Conservation (phyloP, 2,797 vertebrate genomes). For the Euthynnus affinis region DNA sequence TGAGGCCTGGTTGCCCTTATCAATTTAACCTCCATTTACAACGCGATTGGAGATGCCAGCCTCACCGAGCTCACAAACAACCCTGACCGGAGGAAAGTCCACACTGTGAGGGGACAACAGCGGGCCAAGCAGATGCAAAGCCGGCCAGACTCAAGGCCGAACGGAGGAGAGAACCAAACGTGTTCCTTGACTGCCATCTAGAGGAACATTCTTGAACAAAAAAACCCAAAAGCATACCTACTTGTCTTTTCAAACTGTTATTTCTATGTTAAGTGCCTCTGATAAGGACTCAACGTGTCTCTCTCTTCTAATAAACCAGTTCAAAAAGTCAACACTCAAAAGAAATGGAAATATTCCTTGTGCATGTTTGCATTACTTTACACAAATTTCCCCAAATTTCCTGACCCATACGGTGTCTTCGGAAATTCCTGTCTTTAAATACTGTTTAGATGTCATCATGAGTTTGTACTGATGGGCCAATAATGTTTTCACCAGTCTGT, state of each 20-base stretch:
- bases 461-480: neutral
- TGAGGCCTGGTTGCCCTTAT: slow-evolving; percentile 70
- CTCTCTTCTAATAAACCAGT: neutral
- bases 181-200: slow-evolving; percentile 83
- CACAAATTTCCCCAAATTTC: neutral
- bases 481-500: neutral
- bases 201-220: slow-evolving; percentile 52
- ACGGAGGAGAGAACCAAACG: slow-evolving; percentile 17
- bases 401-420: neutral
- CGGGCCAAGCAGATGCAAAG: slow-evolving; percentile 34
- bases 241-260: neutral
- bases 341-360: neutral
- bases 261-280: neutral
- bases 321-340: neutral
- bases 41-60: slow-evolving; percentile 65
- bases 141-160: neutral
- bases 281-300: neutral
- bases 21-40: slow-evolving; percentile 80
- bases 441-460: neutral
- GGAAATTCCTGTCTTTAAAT: neutral
- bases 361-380: neutral
- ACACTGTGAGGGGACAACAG: neutral
- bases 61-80: slow-evolving; percentile 55
- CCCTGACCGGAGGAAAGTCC: slow-evolving; percentile 50
- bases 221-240: neutral